Percentiles rank a stretch among this genome's conserved stretches.
Evolutionary conservation across 2,797 vertebrate species (phyloP).

Genomic region (Rhinatrema bivittatum): DNA sequence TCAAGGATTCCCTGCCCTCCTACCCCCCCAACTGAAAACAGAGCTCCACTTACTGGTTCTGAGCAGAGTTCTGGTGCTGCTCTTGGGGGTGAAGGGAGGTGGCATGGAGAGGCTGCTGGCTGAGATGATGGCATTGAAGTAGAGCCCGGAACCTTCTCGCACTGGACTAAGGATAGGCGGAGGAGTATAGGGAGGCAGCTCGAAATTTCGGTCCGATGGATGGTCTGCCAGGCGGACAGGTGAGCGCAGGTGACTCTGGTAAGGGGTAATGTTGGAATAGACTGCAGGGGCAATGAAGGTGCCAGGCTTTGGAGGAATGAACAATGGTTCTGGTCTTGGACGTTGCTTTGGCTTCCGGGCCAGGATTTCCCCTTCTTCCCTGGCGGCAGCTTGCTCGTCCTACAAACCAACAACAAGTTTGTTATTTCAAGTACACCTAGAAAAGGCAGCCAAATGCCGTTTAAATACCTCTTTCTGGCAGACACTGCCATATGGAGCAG

Average conservation of each 20-base stretch:
- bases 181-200: constrained; percentile 90
- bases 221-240: constrained; percentile 84
- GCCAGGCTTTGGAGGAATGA: constrained; percentile 90
- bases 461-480: background rate
- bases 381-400: constrained; percentile 46
- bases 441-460: background rate
- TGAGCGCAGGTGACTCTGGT: constrained; percentile 94
- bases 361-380: constrained; percentile 52
- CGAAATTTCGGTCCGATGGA: constrained; percentile 65
- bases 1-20: too few relatives aligned
- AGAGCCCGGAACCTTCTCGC: constrained; percentile 91
- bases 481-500: too few relatives aligned
- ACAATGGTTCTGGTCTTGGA: constrained; percentile 87
- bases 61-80: constrained; percentile 83
- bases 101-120: constrained; percentile 64
- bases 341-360: constrained; percentile 80
- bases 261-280: constrained; percentile 87
- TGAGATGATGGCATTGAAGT: constrained; percentile 93
- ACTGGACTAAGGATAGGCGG: constrained; percentile 96
- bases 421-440: background rate
- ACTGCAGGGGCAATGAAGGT: constrained; percentile 80
- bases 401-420: constrained; percentile 12
- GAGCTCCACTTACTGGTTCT: constrained; percentile 78
- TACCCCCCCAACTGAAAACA: too few relatives aligned
- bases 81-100: constrained; percentile 86